These are phyloP conservation scores for Ageneiosus marmoratus DNA, from an alignment of 2,113 vertebrate species.

Conservation along the genomic window DNA sequence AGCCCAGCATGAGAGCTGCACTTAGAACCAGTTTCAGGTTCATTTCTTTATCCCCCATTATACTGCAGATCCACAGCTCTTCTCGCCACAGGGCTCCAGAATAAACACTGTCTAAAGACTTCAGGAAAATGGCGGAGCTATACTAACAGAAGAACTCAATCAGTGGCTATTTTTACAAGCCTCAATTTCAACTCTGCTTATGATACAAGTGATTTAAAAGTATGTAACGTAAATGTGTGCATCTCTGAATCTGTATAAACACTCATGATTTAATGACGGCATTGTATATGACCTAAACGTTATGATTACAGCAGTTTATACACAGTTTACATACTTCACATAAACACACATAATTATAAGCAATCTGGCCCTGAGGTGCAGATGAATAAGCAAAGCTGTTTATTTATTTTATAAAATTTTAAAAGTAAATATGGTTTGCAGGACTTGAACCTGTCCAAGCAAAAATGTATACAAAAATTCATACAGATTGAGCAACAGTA, in stretches of 20 bases:
- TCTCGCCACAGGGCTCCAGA: conserved; percentile 10
- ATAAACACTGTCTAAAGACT: conserved; percentile 24
- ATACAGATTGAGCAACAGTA: not conserved
- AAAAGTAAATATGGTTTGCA: conserved; percentile 57
- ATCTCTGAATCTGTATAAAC: not conserved
- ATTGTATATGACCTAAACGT: not conserved
- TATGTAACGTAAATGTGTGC: not conserved
- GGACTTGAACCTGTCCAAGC: conserved; percentile 47
- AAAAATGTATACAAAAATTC: not conserved
- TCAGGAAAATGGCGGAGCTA: conserved; percentile 13
- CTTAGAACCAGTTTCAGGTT: conserved; percentile 22
- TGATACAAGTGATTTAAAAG: not conserved
- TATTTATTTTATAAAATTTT: conserved; percentile 60
- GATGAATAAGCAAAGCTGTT: conserved; percentile 51
- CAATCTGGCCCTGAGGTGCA: conserved; percentile 63
- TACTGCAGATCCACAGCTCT: not conserved
- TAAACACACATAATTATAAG: conserved; percentile 26
- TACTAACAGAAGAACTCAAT: not conserved
- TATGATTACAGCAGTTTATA: not conserved
- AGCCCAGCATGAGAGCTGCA: conserved; percentile 38
- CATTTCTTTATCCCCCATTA: conserved; percentile 45
- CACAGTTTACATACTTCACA: conserved; percentile 24
- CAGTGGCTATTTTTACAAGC: not conserved
- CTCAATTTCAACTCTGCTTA: not conserved
- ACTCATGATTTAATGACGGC: not conserved